These are phyloP conservation scores for Telenomus remus DNA, from an alignment of 1,140 invertebrate genomes.

Conservation along the genomic window DNA sequence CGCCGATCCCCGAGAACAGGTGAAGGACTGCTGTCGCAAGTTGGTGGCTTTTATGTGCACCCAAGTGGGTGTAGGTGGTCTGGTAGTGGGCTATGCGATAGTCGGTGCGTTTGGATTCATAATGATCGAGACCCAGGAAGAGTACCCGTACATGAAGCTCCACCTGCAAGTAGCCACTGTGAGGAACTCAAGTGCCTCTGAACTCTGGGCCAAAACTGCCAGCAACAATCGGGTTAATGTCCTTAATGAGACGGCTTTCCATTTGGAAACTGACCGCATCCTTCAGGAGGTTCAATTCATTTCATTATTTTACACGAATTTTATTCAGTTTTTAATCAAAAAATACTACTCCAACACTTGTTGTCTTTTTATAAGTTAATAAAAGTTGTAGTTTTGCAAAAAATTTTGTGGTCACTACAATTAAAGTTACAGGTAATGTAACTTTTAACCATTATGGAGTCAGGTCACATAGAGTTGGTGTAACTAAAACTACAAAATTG, in stretches of 20 bases:
- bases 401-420: too few species aligned
- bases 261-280: conserved; percentile 79
- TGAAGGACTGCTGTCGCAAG: conserved; percentile 89
- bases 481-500: too few species aligned
- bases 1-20: conserved; percentile 81
- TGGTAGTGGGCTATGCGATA: conserved; percentile 96
- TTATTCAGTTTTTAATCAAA: too few species aligned
- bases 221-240: conserved; percentile 79
- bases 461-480: too few species aligned
- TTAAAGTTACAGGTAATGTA: too few species aligned
- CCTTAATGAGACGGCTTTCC: conserved; percentile 85
- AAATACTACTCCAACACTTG: too few species aligned
- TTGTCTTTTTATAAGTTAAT: too few species aligned
- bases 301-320: too few species aligned
- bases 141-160: conserved; percentile 74
- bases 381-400: too few species aligned
- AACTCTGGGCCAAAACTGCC: conserved; percentile 83
- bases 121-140: conserved; percentile 85
- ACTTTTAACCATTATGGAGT: too few species aligned
- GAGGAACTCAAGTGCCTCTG: conserved; percentile 77
- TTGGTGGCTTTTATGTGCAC: conserved; percentile 93
- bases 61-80: conserved; percentile 94
- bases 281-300: conserved; percentile 77
- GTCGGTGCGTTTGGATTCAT: conserved; percentile 95
- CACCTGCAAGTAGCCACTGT: conserved; percentile 70